Conservation (phyloP, 2,797 vertebrate genomes). For the Melanotaenia maccullochi region DNA sequence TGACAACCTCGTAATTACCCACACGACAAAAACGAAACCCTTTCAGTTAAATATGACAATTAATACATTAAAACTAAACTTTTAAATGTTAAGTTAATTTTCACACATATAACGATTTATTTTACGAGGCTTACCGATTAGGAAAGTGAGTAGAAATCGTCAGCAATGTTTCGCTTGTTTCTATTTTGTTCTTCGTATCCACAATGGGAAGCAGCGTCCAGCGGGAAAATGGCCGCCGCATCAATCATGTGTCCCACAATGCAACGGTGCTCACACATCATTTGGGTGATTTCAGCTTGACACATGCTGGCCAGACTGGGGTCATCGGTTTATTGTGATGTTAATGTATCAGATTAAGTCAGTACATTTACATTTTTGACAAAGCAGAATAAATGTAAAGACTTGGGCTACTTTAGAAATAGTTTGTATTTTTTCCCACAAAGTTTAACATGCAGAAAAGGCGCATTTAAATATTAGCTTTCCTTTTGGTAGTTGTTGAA, state of each 20-base stretch:
- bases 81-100: slow-evolving; percentile 35
- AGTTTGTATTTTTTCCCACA: neutral
- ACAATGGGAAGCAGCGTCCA: slow-evolving; percentile 82
- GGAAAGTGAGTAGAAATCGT: slow-evolving; percentile 63
- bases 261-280: slow-evolving; percentile 60
- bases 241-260: slow-evolving; percentile 80
- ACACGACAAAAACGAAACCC: slow-evolving; percentile 28
- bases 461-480: neutral
- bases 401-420: neutral
- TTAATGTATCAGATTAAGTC: neutral
- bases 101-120: neutral
- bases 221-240: slow-evolving; percentile 84
- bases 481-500: neutral
- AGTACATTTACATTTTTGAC: neutral
- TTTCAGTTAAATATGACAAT: slow-evolving; percentile 10
- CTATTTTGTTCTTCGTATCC: slow-evolving; percentile 81
- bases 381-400: too few relatives aligned
- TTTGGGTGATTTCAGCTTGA: slow-evolving; percentile 10
- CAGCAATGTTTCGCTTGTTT: slow-evolving; percentile 74
- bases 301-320: rapidly evolving
- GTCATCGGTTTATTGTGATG: neutral
- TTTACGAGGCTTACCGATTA: slow-evolving; percentile 65
- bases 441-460: neutral
- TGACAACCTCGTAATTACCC: slow-evolving; percentile 54
- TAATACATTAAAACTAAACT: slow-evolving; percentile 21